Conservation (phyloP, 2,888 invertebrate species). For the Scaptomyza polygonia region DNA sequence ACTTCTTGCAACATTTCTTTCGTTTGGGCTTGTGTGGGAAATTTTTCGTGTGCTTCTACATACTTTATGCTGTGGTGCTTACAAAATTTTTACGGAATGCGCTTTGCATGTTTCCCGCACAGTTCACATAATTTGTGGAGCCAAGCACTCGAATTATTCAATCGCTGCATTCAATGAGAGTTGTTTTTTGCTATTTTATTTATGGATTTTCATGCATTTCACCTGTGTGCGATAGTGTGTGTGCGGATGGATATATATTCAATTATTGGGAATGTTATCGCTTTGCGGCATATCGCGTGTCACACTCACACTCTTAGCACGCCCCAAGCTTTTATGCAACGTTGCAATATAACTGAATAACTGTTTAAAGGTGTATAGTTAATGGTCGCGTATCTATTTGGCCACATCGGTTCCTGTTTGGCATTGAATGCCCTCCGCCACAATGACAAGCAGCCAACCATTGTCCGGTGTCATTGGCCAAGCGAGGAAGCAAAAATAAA, state of each 20-base stretch:
- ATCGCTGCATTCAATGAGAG: slow-evolving; percentile 24
- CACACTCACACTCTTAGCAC: slow-evolving; percentile 8
- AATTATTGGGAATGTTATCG: slow-evolving; percentile 52
- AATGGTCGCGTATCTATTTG: slow-evolving; percentile 31
- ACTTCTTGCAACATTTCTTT: slow-evolving; percentile 62
- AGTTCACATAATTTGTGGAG: slow-evolving; percentile 36
- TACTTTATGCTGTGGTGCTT: too few relatives aligned
- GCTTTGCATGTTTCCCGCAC: slow-evolving; percentile 37
- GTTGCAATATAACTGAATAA: slow-evolving; percentile 22
- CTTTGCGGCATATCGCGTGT: slow-evolving; percentile 61
- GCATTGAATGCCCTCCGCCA: slow-evolving; percentile 67
- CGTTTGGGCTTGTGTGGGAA: slow-evolving; percentile 75
- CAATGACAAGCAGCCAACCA: slow-evolving; percentile 38
- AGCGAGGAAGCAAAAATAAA: slow-evolving; percentile 24
- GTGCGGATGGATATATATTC: slow-evolving; percentile 42
- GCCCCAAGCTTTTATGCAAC: slow-evolving; percentile 65
- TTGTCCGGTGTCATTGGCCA: slow-evolving; percentile 74
- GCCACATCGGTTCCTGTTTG: slow-evolving; percentile 74
- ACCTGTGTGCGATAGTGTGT: not conserved
- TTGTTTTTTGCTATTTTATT: slow-evolving; percentile 17
- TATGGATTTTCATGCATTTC: slow-evolving; percentile 20
- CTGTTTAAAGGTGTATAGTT: slow-evolving; percentile 13
- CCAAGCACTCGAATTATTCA: slow-evolving; percentile 44
- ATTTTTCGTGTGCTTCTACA: slow-evolving; percentile 43
- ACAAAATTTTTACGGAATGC: too few relatives aligned